A percentile compares a stretch with the other conserved stretches of the same genome.
phyloP scores from a whole-genome alignment of 2,797 vertebrate genomes.

The Sphenodon punctatus region DNA sequence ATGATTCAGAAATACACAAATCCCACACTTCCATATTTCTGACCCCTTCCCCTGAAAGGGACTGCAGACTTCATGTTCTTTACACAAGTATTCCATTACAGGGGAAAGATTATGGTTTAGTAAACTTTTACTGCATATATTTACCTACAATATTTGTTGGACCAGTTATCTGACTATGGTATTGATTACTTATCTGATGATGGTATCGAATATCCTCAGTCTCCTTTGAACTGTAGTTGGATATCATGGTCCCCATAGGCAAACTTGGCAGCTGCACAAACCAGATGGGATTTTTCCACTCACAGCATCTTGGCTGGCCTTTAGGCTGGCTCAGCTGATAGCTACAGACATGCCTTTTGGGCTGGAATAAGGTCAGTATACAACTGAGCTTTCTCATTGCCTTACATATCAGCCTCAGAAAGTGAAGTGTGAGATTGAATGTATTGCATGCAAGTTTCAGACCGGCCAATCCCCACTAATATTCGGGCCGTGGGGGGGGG shows the following conservation, averaged over 20 bases:
- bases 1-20: background rate
- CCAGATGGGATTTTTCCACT: background rate
- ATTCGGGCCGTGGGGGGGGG: too few species aligned
- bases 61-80: too few species aligned
- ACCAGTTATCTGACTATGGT: background rate
- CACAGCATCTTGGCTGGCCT: background rate
- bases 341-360: background rate
- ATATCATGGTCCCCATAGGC: background rate
- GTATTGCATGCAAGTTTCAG: too few species aligned
- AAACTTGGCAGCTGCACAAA: background rate
- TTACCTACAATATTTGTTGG: background rate
- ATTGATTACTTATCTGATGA: background rate
- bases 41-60: too few species aligned
- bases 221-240: background rate
- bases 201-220: background rate
- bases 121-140: background rate
- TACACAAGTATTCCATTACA: too few species aligned
- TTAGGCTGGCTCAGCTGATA: background rate
- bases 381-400: background rate
- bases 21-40: too few species aligned
- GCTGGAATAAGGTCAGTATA: background rate
- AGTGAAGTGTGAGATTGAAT: background rate
- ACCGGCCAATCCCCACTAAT: too few species aligned
- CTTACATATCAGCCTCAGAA: background rate
- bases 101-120: background rate